Base-by-base conservation (phyloP, 2,888 invertebrate genomes). In the Hanleya hanleyi region DNA sequence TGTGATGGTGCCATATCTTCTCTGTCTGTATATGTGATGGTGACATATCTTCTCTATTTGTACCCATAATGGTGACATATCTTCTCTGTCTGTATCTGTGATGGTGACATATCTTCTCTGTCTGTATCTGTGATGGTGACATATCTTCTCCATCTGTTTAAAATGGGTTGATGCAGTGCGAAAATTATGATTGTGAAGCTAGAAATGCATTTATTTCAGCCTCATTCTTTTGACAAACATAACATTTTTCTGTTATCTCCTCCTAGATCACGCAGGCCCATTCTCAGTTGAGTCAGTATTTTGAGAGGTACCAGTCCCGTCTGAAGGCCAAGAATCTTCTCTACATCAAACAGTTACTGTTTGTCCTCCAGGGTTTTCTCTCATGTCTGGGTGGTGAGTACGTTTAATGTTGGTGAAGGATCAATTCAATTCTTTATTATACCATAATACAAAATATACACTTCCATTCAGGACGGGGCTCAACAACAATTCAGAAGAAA, bases 271-370 rank as follows among this genome's bases (percentile, higher is more conserved):
- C 78, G 0, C 78, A 84, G 68, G 87, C 91, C 2, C 85, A 87
- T 69, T 85, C 87, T 47, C 91, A 91, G 79, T 83, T 92, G 33
- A 82, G 80, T 15, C 88, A 89, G 75, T 92, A 92, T 85, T 47
- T 83, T 61, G 77, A 84, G 18, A 81, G 87, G 49, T 98, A 95
- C 89, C 92, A 93, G 80, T 92, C 93, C 0, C 92, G 95, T 67
- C 93, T 98, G 83, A 95, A 94, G 75, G 94, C 97, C 26, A 93
- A 92, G 83, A 98, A 95, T 91, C 91, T 98, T 61, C 91, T 98
- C 77, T 92, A 93, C 72, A 92, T 98, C 70, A 96, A 95, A 88
- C 97, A 97, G 89, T 88, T 98, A 22, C 92, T 94, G 76, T 96
- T 94, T 90, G 93, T 97, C 47, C 91, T 96, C 38, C 94, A 93